Conservation (phyloP, 1,140 invertebrate species). For the Zaprionus vittiger region DNA sequence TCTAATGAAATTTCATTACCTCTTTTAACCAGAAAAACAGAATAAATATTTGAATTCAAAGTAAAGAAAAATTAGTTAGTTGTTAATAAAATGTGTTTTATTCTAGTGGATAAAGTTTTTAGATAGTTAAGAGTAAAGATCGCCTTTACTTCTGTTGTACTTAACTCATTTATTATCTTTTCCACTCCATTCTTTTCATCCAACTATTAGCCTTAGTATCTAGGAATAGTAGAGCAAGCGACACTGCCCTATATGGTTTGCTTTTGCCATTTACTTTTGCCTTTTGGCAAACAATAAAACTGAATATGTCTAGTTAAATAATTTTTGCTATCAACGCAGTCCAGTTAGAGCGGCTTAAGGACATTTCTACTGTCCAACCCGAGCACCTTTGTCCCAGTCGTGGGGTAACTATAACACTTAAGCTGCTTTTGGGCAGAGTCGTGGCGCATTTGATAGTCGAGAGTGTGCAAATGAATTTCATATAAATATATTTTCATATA, state of each 20-base stretch:
- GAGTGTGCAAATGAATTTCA: constrained; percentile 47
- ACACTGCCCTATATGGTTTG: background rate
- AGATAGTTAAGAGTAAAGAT: too few relatives aligned
- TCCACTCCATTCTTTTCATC: too few relatives aligned
- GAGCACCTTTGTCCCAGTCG: constrained; percentile 54
- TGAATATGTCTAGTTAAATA: constrained; percentile 61
- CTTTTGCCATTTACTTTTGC: background rate
- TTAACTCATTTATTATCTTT: too few relatives aligned
- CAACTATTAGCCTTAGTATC: background rate
- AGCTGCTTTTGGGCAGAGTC: constrained; percentile 73
- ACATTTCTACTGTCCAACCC: constrained; percentile 9
- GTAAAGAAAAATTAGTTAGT: too few relatives aligned
- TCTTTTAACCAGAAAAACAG: too few relatives aligned
- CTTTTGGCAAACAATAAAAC: constrained; percentile 62
- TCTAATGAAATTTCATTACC: too few relatives aligned
- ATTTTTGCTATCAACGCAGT: constrained; percentile 65
- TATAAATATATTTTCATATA: constrained; percentile 47
- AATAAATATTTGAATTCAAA: too few relatives aligned
- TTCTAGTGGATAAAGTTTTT: too few relatives aligned
- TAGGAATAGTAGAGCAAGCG: background rate
- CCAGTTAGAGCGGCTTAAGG: constrained; percentile 39
- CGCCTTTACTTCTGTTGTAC: too few relatives aligned
- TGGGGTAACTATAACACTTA: constrained; percentile 78
- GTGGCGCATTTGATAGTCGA: constrained; percentile 66
- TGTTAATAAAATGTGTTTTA: too few relatives aligned